phyloP scores from a whole-genome alignment of 2,888 invertebrate genomes.

The Pteria penguin region DNA sequence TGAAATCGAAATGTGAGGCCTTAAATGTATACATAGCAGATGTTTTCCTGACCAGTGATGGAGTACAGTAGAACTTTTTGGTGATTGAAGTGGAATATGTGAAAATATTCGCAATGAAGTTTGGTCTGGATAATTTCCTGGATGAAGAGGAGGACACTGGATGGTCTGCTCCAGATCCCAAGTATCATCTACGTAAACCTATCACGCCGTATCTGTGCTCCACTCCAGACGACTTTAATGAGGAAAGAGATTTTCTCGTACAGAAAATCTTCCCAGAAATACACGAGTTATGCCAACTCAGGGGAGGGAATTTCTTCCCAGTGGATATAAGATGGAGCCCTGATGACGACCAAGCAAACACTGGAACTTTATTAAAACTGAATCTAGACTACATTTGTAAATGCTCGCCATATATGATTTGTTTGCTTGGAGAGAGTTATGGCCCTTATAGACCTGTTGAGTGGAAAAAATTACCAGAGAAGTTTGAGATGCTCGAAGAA shows the following conservation, averaged over 20 bases:
- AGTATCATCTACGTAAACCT: slow-evolving; percentile 64
- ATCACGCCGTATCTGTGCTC: slow-evolving; percentile 71
- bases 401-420: slow-evolving; percentile 75
- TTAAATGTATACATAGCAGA: too few relatives aligned
- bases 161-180: slow-evolving; percentile 42
- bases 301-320: slow-evolving; percentile 72
- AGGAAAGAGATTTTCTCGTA: slow-evolving; percentile 63
- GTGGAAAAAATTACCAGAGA: slow-evolving; percentile 54
- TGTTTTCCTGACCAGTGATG: too few relatives aligned
- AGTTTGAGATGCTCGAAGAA: slow-evolving; percentile 41
- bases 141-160: slow-evolving; percentile 45
- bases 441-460: slow-evolving; percentile 67
- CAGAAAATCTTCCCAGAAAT: slow-evolving; percentile 71
- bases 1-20: too few relatives aligned
- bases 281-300: slow-evolving; percentile 60
- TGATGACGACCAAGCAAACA: slow-evolving; percentile 57
- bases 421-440: slow-evolving; percentile 77
- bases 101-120: background rate
- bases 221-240: slow-evolving; percentile 67
- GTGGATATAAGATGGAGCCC: slow-evolving; percentile 73
- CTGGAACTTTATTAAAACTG: slow-evolving; percentile 65
- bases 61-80: too few relatives aligned
- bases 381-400: slow-evolving; percentile 67
- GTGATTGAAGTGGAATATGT: too few relatives aligned
- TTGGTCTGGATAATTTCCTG: slow-evolving; percentile 26